Percentiles rank a stretch among this genome's conserved stretches.
Evolutionary conservation across 2,797 vertebrate species (phyloP).

Genomic region (Coccyzus lansbergi): DNA sequence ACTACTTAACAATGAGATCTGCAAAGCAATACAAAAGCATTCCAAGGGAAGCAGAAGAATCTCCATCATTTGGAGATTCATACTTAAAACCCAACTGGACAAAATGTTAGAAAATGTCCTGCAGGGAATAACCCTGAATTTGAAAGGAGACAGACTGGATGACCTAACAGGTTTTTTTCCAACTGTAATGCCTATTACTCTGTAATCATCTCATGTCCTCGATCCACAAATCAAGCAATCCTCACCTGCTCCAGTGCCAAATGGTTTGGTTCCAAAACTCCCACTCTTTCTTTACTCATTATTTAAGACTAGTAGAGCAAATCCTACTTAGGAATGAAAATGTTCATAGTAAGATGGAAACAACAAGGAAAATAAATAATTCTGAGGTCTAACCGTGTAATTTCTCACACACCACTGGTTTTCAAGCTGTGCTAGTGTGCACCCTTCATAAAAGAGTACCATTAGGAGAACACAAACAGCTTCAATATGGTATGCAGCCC

Average conservation of each 20-base stretch:
- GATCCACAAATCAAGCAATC: conserved; percentile 37
- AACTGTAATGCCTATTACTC: conserved; percentile 41
- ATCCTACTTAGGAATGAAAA: conserved; percentile 24
- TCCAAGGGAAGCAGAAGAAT: conserved; percentile 17
- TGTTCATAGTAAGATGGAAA: neutral
- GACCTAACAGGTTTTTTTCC: conserved; percentile 46
- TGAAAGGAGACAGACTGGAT: conserved; percentile 46
- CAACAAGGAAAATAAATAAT: neutral
- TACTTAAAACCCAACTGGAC: conserved; percentile 44
- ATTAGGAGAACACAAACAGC: neutral
- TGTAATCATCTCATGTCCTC: conserved; percentile 43
- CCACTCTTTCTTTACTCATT: conserved; percentile 40
- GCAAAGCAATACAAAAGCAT: conserved; percentile 10
- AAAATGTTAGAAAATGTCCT: conserved; percentile 39
- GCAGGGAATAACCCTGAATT: conserved; percentile 14
- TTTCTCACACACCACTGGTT: neutral
- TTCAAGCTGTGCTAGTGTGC: neutral
- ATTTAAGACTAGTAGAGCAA: conserved; percentile 43
- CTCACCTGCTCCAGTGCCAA: neutral
- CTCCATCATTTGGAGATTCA: conserved; percentile 6
- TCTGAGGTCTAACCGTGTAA: neutral
- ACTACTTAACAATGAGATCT: neutral
- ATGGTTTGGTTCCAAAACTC: conserved; percentile 24
- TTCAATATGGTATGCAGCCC: neutral
- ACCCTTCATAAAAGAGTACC: neutral